Base-by-base conservation (phyloP, 2,797 vertebrate species). In the Galaxias olidus region DNA sequence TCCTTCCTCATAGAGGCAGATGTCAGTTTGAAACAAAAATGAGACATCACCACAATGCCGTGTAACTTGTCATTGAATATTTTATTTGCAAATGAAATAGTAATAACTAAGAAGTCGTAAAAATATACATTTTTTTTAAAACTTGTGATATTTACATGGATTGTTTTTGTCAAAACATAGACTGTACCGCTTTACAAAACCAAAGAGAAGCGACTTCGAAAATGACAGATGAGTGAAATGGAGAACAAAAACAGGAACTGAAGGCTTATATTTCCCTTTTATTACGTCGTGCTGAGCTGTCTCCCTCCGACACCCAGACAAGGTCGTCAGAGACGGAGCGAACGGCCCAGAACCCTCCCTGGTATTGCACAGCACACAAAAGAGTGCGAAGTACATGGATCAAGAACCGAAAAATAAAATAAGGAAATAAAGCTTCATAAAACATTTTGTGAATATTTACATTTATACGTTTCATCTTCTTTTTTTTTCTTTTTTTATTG, bases 81-180 rank as follows among this genome's bases (percentile, higher is more conserved):
- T 93, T 93, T 93, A 93, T 92, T 93, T 92, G 91, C 89, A 93
- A 93, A 93, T 90, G 81, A 92, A 92, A 93, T 90, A 90, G 87
- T 93, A 90, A 89, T 91, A 92, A 92, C 88, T 91, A 89, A 92
- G 87, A 92, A 89, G 89, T 91, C 89, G 89, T 92, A 93, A 93
- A 93, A 93, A 93, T 93, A 93, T 92, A 93, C 91, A 93, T 87
- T 92, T 92, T 88, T 73, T 30, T 70, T 70, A 87, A 89, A 85
- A 90, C 86, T 90, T 80, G 90, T 91, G 90, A 92, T 93, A 93
- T 93, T 93, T 93, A 92, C 91, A 93, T 85, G 88, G 87, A 90
- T 88, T 89, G 84, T 90, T 86, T 86, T 89, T 73, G 82, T 87
- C 66, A 80, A 85, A 90, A 82, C 74, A 73, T 30, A 30, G 55